phyloP scores from a whole-genome alignment of 2,888 invertebrate genomes.

The Drosophila atripex region DNA sequence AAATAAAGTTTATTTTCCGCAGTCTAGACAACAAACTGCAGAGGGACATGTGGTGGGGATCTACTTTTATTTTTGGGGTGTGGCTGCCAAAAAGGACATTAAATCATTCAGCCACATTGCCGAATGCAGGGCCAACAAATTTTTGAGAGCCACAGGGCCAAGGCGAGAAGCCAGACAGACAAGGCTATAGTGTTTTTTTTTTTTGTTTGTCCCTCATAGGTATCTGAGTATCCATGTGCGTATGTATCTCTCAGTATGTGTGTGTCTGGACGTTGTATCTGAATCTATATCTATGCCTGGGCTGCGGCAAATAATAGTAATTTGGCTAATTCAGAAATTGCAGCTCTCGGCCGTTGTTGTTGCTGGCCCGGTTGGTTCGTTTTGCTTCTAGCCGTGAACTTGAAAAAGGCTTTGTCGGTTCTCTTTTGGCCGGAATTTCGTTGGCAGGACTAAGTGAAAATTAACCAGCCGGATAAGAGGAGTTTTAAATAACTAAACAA shows the following conservation, averaged over 20 bases:
- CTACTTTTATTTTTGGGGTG: constrained; percentile 38
- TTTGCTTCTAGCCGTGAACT: constrained; percentile 71
- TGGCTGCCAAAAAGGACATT: constrained; percentile 77
- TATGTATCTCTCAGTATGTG: constrained; percentile 20
- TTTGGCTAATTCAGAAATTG: constrained; percentile 79
- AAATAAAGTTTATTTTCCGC: constrained; percentile 73
- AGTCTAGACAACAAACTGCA: constrained; percentile 77
- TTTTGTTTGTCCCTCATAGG: constrained; percentile 14
- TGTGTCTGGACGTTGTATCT: constrained; percentile 24
- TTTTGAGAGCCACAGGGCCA: constrained; percentile 35
- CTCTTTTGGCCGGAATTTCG: constrained; percentile 15
- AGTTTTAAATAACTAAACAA: not conserved
- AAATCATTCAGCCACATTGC: constrained; percentile 74
- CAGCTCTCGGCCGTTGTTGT: constrained; percentile 58
- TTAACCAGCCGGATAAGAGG: constrained; percentile 51
- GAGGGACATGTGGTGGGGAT: constrained; percentile 23
- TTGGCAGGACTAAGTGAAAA: constrained; percentile 69
- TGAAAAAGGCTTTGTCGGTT: constrained; percentile 55
- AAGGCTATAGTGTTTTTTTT: constrained; percentile 50
- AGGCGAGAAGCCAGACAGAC: constrained; percentile 61
- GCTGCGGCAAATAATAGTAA: constrained; percentile 78
- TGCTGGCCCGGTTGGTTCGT: constrained; percentile 23
- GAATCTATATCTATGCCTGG: constrained; percentile 26
- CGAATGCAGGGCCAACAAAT: constrained; percentile 46
- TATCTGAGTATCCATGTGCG: constrained; percentile 8